These are phyloP conservation scores for Neogobius melanostomus DNA, from an alignment of 2,113 vertebrate genomes.

Conservation along the genomic window DNA sequence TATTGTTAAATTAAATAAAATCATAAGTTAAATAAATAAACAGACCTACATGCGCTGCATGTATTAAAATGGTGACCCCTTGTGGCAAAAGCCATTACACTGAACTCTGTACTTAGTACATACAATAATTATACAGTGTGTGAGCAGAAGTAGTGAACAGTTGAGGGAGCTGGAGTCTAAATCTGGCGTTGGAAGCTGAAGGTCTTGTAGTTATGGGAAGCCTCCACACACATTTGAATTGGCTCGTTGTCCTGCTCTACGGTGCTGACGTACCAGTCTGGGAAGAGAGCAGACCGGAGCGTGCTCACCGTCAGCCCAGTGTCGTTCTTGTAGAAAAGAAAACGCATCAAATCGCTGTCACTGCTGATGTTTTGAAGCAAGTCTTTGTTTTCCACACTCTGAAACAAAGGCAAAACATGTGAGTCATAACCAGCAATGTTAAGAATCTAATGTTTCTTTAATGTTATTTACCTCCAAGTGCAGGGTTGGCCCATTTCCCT, in stretches of 20 bases:
- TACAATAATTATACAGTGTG: constrained; percentile 36
- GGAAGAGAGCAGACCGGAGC: constrained; percentile 57
- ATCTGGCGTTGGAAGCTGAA: constrained; percentile 51
- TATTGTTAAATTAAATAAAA: constrained; percentile 2
- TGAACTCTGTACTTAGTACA: constrained; percentile 64
- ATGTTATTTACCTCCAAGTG: constrained; percentile 65
- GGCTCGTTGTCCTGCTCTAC: constrained; percentile 25
- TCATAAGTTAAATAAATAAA: constrained; percentile 16
- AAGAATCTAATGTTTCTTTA: background rate
- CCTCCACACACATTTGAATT: constrained; percentile 49
- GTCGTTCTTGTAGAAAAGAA: constrained; percentile 68
- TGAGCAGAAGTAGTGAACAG: background rate
- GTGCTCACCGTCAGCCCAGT: constrained; percentile 48
- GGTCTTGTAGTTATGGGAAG: constrained; percentile 3
- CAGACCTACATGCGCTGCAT: constrained; percentile 21
- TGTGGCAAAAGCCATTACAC: constrained; percentile 43
- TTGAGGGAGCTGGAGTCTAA: background rate
- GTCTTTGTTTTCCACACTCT: constrained; percentile 46
- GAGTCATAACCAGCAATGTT: background rate
- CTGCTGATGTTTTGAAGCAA: constrained; percentile 9
- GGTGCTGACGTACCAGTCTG: constrained; percentile 71
- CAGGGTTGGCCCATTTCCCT: constrained; percentile 31
- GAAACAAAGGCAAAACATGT: constrained; percentile 2
- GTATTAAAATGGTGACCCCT: constrained; percentile 13
- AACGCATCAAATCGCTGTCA: constrained; percentile 47